Evolutionary conservation across 2,888 invertebrate genomes (phyloP), one percentile per base, ranked within the genome.

Genomic region (Drosophila aldrichi): DNA sequence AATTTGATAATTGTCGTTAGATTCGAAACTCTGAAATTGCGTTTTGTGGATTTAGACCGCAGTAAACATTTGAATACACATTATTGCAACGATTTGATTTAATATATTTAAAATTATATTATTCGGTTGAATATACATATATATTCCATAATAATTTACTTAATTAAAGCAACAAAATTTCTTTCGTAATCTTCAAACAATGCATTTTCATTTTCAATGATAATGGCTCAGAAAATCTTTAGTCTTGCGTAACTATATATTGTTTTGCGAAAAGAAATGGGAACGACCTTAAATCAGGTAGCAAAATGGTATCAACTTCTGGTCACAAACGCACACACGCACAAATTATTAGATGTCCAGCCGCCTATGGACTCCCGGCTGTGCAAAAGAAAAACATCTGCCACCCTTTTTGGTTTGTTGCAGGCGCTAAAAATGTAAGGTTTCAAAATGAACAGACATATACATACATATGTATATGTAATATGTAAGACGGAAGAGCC

Each of bases 321-420:
- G 46, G 32, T 64, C 29, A 52, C 46, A 62, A 46, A 62, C 62
- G 20, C 18, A 48, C 52, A 32, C 22, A 54, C 25, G n/a, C 10
- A 40, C 29, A 18, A 57, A 41, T 43, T 36, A 3, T 25, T 20
- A 63, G 55, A 69, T 51, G 55, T 71, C 59, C 68, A 52, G 40
- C 38, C 25, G 44, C 6, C 34, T 25, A 25, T 8, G 44, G 34
- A 58, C 60, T 62, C 29, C 60, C 60, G 48, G 9, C 49, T 61
- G 40, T 20, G 55, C n/a, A 34, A 54, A 54, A 29, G 62, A 46
- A 51, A 74, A 77, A 74, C 77, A 77, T 77, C 77, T 77, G 77
- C 77, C 62, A 57, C 52, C 34, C 62, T 38, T 32, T 40, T 14
- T n/a, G 40, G 18, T 49, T 16, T 34, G 25, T 67, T 55, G 29